Evolutionary conservation across 2,797 vertebrate genomes (phyloP).

Genomic region (Aeoliscus strigatus): DNA sequence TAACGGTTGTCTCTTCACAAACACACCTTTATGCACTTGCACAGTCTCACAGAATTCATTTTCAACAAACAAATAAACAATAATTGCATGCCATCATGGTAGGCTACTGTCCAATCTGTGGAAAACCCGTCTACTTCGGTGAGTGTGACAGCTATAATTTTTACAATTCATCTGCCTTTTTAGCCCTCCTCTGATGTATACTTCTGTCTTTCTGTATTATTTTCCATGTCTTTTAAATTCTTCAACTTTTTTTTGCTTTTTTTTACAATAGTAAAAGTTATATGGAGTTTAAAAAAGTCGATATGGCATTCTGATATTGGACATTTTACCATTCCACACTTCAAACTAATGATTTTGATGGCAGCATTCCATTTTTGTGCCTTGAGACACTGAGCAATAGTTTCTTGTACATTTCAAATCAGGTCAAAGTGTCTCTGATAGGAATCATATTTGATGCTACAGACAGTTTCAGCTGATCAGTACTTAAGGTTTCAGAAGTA

Average conservation of each 20-base stretch:
- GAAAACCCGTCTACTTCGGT: constrained; percentile 85
- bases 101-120: constrained; percentile 82
- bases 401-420: no score
- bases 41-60: constrained; percentile 6
- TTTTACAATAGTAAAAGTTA: no score
- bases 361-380: no score
- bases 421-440: no score
- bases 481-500: no score
- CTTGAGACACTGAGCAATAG: no score
- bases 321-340: neutral
- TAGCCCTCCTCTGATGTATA: neutral
- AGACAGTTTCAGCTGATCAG: no score
- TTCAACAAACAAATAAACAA: constrained; percentile 36
- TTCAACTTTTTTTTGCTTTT: no score
- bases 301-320: neutral
- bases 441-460: no score
- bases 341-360: no score
- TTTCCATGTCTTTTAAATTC: neutral
- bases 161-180: constrained; percentile 8
- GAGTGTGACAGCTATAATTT: constrained; percentile 54
- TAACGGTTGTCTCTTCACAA: constrained; percentile 63
- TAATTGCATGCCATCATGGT: constrained; percentile 68
- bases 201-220: neutral
- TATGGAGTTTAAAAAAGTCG: no score
- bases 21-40: constrained; percentile 1